Evolutionary conservation across 2,113 vertebrate species (phyloP).

Genomic region (Pituophis catenifer): DNA sequence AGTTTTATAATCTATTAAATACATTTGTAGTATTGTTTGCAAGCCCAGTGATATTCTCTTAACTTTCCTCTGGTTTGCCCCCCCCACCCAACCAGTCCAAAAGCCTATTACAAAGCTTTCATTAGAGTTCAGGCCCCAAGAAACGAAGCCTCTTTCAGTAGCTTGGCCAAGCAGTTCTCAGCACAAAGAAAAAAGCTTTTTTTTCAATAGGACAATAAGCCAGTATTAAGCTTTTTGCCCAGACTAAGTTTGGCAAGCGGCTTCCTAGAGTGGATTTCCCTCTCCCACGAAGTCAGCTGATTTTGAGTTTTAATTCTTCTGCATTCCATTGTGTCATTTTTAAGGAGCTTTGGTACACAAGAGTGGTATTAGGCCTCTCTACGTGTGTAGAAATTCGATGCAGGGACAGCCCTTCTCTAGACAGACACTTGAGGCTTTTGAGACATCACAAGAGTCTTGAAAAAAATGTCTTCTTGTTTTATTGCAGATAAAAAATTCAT

Average conservation of each 20-base stretch:
- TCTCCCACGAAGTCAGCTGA: too few relatives aligned
- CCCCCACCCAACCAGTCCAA: not conserved
- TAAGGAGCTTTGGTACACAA: conserved; percentile 32
- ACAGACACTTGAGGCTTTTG: not conserved
- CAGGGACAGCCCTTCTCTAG: conserved; percentile 38
- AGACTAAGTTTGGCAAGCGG: not conserved
- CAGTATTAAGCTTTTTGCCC: not conserved
- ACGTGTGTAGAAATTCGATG: conserved; percentile 17
- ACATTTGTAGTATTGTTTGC: not conserved
- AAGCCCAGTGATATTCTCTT: not conserved
- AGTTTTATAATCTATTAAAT: not conserved
- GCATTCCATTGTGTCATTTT: conserved; percentile 3
- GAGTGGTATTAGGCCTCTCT: conserved; percentile 3
- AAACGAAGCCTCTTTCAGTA: not conserved
- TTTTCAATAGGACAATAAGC: not conserved
- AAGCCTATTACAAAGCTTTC: not conserved
- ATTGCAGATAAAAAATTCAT: conserved; percentile 97
- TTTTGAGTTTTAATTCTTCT: not conserved
- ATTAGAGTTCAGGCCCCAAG: not conserved
- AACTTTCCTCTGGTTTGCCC: not conserved
- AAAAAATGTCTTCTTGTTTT: conserved; percentile 52
- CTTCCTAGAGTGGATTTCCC: not conserved
- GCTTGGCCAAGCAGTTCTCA: not conserved
- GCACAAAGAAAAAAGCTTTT: not conserved
- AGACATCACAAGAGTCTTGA: conserved; percentile 54